A percentile compares a stretch with the other conserved stretches of the same genome.
Conservation (phyloP, 2,113 vertebrate genomes). For the Actenoides hombroni region DNA sequence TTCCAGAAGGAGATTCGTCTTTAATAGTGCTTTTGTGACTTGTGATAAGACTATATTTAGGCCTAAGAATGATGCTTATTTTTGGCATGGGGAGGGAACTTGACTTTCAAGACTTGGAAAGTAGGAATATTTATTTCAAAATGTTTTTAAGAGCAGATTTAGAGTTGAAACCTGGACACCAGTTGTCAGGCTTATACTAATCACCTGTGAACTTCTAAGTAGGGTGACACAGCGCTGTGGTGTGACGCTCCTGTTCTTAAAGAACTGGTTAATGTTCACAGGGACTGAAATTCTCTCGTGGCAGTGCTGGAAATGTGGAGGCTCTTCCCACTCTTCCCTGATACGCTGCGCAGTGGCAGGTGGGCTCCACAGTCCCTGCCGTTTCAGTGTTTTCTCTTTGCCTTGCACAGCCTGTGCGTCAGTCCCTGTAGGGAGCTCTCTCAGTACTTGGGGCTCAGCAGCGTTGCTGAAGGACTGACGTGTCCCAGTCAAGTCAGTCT, state of each 20-base stretch:
- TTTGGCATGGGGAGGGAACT: neutral
- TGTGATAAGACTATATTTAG: neutral
- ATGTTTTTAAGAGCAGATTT: slow-evolving; percentile 23
- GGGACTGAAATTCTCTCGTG: neutral
- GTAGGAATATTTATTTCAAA: slow-evolving; percentile 11
- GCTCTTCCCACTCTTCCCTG: neutral
- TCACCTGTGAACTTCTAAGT: slow-evolving; percentile 24
- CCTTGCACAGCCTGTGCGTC: neutral
- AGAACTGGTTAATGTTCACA: neutral
- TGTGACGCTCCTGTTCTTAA: neutral
- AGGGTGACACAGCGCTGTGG: neutral
- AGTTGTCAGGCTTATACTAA: slow-evolving; percentile 43
- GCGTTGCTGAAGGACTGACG: rapidly evolving
- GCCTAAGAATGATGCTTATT: neutral
- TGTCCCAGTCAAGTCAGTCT: neutral
- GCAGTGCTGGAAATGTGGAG: neutral
- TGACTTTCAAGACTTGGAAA: neutral
- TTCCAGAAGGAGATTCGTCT: neutral
- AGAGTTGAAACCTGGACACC: slow-evolving; percentile 27
- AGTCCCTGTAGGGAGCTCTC: rapidly evolving
- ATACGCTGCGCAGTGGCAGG: neutral
- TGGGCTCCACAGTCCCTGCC: neutral
- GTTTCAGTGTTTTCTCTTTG: neutral
- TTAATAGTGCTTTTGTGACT: slow-evolving; percentile 9
- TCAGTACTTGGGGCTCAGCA: rapidly evolving